Evolutionary conservation across 2,113 vertebrate genomes (phyloP), one percentile per base, ranked within the genome.

Genomic region (Chaetodon trifascialis): DNA sequence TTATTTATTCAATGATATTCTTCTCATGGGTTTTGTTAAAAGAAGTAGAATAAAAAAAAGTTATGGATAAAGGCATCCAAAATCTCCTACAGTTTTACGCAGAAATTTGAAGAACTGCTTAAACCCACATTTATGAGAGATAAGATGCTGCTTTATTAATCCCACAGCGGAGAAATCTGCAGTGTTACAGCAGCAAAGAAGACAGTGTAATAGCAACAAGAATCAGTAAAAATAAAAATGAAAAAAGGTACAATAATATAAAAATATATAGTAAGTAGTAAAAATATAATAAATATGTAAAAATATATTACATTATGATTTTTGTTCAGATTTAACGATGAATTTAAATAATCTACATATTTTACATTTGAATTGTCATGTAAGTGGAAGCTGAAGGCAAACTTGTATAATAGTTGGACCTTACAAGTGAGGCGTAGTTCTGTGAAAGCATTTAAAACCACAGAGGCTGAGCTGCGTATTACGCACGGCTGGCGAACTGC

Each of bases 401-500:
- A 54, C 21, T 21, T 64, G 2, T 30, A 49, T 40, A 6, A 46
- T 47, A 23, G 15, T 7, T 40, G 2, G 10, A 25, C 4, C 34
- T 30, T 5, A 8, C 5, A 67, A 2, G 16, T 7, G 52, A 4
- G 58, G 9, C n/a, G 21, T 5, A 38, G 15, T 16, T 19, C 19
- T 76, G 7, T 49, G 2, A 11, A 70, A 40, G 4, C 1, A 68
- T 70, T 55, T 34, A n/a, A 58, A 59, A 44, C 17, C 8, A 2
- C 30, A n/a, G 15, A 42, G 25, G 6, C 0, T 40, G 9, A n/a
- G 36, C 34, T 7, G 5, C 58, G 15, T 56, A 74, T 81, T 86
- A 86, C 78, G 74, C 88, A 82, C 51, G 66, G 4, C 25, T 6
- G 7, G 15, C 5, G 3, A 73, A 71, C 11, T 25, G 77, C 71